Evolutionary conservation across 2,797 vertebrate species (phyloP).

Genomic region (Molothrus ater): DNA sequence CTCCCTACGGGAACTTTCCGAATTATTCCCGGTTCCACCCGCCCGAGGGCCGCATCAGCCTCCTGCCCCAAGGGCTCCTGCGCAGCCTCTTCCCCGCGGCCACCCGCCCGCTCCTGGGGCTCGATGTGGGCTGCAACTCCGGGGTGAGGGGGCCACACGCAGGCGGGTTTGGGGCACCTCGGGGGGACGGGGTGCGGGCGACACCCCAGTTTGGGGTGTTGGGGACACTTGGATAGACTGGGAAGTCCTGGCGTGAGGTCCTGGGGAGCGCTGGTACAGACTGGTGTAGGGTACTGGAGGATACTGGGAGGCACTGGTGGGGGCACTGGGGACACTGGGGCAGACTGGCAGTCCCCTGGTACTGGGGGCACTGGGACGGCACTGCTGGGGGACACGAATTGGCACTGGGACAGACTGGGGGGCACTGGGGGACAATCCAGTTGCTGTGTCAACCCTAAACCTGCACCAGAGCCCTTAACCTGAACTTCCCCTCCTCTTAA

Average conservation of each 20-base stretch:
- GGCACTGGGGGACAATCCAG: background rate
- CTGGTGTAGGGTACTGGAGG: background rate
- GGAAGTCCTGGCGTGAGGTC: background rate
- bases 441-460: no score
- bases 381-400: background rate
- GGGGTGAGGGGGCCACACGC: background rate
- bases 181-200: background rate
- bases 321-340: background rate
- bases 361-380: background rate
- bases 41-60: background rate
- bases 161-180: background rate
- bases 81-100: background rate
- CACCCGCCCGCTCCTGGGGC: background rate
- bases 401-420: background rate
- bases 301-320: background rate
- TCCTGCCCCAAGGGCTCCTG: background rate
- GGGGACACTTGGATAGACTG: background rate
- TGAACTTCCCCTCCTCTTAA: no score
- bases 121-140: conserved; percentile 22
- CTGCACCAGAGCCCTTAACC: no score
- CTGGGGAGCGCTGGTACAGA: background rate
- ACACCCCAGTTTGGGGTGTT: background rate
- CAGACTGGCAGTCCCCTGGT: background rate
- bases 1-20: background rate
- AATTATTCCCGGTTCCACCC: background rate